These are phyloP conservation scores for Chaetorhynchus papuensis DNA, from an alignment of 2,113 vertebrate species.

Conservation along the genomic window DNA sequence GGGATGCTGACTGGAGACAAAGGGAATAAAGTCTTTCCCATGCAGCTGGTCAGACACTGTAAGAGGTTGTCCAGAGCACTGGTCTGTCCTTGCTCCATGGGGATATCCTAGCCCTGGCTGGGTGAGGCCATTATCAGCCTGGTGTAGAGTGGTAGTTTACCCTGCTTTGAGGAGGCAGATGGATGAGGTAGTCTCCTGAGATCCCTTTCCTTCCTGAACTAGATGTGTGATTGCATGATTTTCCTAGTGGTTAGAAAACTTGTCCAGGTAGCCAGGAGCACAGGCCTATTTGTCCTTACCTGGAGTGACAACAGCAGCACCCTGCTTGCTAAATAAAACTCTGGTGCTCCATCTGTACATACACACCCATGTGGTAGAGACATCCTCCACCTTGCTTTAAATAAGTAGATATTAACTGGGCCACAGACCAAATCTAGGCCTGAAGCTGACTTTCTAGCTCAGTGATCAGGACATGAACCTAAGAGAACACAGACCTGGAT, in stretches of 20 bases:
- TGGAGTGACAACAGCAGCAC: not conserved
- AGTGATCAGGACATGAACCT: not conserved
- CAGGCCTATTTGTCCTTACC: not conserved
- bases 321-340: not conserved
- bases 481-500: not conserved
- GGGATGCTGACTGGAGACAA: not conserved
- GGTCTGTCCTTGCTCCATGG: not conserved
- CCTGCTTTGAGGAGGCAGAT: not conserved
- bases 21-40: not conserved
- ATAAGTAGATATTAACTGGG: not conserved
- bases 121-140: not conserved
- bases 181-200: not conserved
- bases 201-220: not conserved
- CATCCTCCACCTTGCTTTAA: not conserved
- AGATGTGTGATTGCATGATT: not conserved
- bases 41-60: not conserved
- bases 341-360: not conserved
- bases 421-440: not conserved
- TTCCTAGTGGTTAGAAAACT: not conserved
- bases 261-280: not conserved
- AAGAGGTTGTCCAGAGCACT: not conserved
- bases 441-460: constrained; percentile 4
- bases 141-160: not conserved
- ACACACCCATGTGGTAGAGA: not conserved
- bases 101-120: not conserved